Evolutionary conservation across 2,888 invertebrate species (phyloP), one percentile per base, ranked within the genome.

Genomic region (Drosophila paramelanica): DNA sequence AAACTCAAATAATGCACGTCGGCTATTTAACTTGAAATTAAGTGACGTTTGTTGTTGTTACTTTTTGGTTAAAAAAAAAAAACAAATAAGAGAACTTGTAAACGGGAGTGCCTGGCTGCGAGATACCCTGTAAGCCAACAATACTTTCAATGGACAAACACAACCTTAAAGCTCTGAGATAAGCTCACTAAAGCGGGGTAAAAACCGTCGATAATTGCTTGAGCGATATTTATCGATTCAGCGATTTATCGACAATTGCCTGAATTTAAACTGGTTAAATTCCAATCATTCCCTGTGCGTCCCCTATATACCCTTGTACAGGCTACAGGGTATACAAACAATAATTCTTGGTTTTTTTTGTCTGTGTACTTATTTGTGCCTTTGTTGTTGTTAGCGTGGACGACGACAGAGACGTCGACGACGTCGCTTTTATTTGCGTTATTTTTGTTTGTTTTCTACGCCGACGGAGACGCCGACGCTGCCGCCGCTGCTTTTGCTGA

Each of bases 1-100:
- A 85, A 88, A 85, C 65, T 88, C 82, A 83, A 85, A 88, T 85
- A 83, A 85, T 88, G 88, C 88, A 71, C 77, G 83, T 88, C 80
- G 82, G 86, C 88, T 83, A 82, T 88, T 83, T 83, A 79, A 88
- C 82, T 88, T 82, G 86, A 82, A 85, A 82, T 88, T 82, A 87
- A 82, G 85, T 72, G 81, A 81, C 75, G 88, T 84, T 81, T 81
- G 69, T 68, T 69, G 67, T 64, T 82, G 70, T 68, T 58, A 45
- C 58, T 57, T 53, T 66, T 60, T 55, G 59, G 50, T 67, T 43
- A 43, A 43, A 52, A 49, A 43, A 49, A 43, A 50, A 51, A 23
- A 33, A 5, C 36, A 42, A 25, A n/a, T 39, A 42, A 49, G 11
- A 13, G 8, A 3, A 0, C 31, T 13, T 1, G 1, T 36, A 13